Base-by-base conservation (phyloP, 2,888 invertebrate species). In the Aspidapion aeneum region DNA sequence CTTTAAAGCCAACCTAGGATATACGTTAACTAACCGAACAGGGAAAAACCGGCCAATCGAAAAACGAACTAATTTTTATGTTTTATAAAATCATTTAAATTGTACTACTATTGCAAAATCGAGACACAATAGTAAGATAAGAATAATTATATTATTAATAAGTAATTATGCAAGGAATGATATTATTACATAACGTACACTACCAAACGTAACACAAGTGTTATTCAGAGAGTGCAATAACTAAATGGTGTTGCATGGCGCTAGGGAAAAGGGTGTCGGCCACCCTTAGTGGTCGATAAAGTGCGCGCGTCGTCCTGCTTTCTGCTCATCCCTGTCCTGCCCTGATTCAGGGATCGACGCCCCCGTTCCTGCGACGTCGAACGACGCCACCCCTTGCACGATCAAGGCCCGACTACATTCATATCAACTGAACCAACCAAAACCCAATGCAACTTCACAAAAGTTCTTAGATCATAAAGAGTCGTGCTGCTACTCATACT, bases 191-290 rank as follows among this genome's bases (percentile, higher is more conserved):
- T 81, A 82, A 82, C 82, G 82, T 81, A 82, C 82, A 82, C 81
- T 83, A 83, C 83, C 82, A 83, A 84, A 84, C 83, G 83, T 83
- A 84, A 84, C 83, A 84, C 84, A 84, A 84, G 83, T 84, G 83
- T 83, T 82, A 83, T 83, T 82, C 82, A 82, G 82, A 83, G 82
- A 82, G 84, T 84, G 83, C 84, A 83, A 82, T 82, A 84, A 84
- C 84, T 84, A 84, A 84, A 84, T 85, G 84, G 82, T 81, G 80
- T 79, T 79, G 80, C 79, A 78, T 79, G 77, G 81, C 78, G 77
- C 76, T 79, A 75, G 78, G 74, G 75, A 74, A 76, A 79, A 78
- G 79, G 80, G 85, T 85, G 78, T 85, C 85, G 78, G 77, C 80
- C 75, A 76, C 63, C 67, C 67, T 19, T 61, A 64, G 54, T 66